These are phyloP conservation scores for Rousettus leschenaultii DNA, from an alignment of 2,113 vertebrate species.

Conservation along the genomic window DNA sequence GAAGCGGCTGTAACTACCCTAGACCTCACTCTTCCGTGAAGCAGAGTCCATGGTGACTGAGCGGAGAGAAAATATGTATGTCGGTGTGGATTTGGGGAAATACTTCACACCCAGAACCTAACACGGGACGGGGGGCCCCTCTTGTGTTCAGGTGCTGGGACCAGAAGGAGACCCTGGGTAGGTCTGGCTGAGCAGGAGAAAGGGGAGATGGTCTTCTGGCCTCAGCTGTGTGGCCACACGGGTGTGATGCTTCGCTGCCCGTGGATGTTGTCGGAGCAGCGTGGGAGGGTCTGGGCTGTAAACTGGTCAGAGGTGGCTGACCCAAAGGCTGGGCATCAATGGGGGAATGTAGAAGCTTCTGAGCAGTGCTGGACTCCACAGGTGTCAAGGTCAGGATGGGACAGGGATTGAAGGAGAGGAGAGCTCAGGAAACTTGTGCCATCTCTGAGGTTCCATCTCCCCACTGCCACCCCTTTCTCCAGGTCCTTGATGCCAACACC, in stretches of 20 bases:
- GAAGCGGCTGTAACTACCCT: neutral
- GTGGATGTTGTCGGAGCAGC: accelerated
- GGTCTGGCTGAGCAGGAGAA: too few species aligned
- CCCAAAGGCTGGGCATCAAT: accelerated
- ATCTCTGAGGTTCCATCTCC: too few species aligned
- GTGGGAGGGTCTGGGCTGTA: too few species aligned
- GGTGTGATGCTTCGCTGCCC: neutral
- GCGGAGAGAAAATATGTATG: neutral
- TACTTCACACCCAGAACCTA: neutral
- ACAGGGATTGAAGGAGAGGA: neutral
- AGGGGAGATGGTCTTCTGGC: neutral
- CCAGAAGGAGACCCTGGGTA: neutral
- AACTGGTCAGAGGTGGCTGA: neutral
- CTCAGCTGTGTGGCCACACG: neutral
- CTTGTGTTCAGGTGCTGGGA: neutral
- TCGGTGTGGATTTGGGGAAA: neutral
- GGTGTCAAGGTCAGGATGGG: neutral
- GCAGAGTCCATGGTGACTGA: neutral
- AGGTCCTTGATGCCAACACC: too few species aligned
- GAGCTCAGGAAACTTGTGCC: too few species aligned
- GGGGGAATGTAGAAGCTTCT: neutral
- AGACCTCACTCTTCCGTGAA: neutral
- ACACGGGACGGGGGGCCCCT: neutral
- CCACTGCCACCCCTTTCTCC: too few species aligned
- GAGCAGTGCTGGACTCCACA: neutral